Base-by-base conservation (phyloP, 2,113 vertebrate species). In the Cyphomyrus discorhynchus region DNA sequence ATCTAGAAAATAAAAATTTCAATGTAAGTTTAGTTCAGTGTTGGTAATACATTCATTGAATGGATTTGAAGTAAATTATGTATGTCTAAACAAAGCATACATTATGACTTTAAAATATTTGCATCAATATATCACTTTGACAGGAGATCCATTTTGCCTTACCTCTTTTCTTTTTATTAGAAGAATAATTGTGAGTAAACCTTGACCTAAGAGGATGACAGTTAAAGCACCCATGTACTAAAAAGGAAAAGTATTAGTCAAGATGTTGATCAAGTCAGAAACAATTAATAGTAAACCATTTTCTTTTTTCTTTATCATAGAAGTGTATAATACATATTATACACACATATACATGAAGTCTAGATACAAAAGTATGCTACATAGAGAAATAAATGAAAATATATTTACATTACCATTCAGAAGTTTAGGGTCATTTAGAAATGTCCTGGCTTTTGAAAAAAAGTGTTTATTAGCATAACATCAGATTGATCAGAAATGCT, bases 151-250 rank as follows among this genome's bases (percentile, higher is more conserved):
- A 80, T 80, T 46, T 46, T 17, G 15, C 88, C 94, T 91, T 90
- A 95, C 95, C 91, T 80, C 24, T 3, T 50, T 7, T 58, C 10
- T 91, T 88, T 50, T 91, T 0, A 94, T 1, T 53, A 94, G 19
- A 84, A 95, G 91, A 74, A 95, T 70, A 39, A 95, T 47, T 0
- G 89, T 92, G 88, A 95, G 2, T 80, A 94, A 95, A 27, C 94
- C 39, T 91, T 95, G 93, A 45, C 93, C 93, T 66, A 96, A 91
- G 45, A 95, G 1, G 42, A 94, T 92, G 46, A 93, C 17, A 27
- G 94, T 24, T 31, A 95, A 88, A 88, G 93, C 53, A 58, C 77
- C 80, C 88, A 93, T 15, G 86, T 94, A 95, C 95, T 96, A 92
- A 74, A 70, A 88, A 74, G 53, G 5, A 88, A 47, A 6, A 74